Base-by-base conservation (phyloP, 37 sponge, comb jelly and placozoan species). In the Beroe forskalii region DNA sequence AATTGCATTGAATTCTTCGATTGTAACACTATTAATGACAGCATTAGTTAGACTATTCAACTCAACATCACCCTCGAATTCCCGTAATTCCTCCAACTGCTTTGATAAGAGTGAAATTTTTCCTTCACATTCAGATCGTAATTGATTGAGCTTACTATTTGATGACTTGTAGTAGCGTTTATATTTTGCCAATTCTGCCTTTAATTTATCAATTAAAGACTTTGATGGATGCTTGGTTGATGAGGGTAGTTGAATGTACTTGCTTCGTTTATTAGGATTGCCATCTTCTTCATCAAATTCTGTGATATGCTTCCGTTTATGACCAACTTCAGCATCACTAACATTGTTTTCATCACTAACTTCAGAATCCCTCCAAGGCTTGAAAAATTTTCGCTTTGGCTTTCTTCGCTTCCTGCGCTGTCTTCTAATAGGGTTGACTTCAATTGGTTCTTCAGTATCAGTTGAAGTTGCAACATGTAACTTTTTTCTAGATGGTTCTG, bases 21-120 rank as follows among this genome's bases (percentile, higher is more conserved):
- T 35, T 35, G 72, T 69, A 14, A 69, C 72, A 69, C 72, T 69
- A 33, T 69, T 69, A 17, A 69, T 35, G 38, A 69, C 72, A 19
- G 72, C 72, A 27, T 69, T 28, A 9, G 35, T 36, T 36, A 69
- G 3, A 2, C 38, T 69, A 20, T 1, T 69, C 38, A 69, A 14
- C 37, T 28, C 72, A 35, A 36, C 4, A 69, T 69, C 72, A 3
- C 72, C 72, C 19, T 69, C 72, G 32, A 69, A 64, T 64, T 64
- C 72, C 2, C 19, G 27, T 37, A 69, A 20, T 14, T 69, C 72
- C 35, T 69, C 32, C 4, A 69, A 17, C 39, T 69, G 72, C 1
- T 69, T 32, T 3, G 27, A 27, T 36, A 69, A 4, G 1, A 32
- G 3, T 2, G 35, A 4, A 69, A 69, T 35, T 17, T 35, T 69